Conservation (phyloP, 2,113 vertebrate species). For the Gyps fulvus region DNA sequence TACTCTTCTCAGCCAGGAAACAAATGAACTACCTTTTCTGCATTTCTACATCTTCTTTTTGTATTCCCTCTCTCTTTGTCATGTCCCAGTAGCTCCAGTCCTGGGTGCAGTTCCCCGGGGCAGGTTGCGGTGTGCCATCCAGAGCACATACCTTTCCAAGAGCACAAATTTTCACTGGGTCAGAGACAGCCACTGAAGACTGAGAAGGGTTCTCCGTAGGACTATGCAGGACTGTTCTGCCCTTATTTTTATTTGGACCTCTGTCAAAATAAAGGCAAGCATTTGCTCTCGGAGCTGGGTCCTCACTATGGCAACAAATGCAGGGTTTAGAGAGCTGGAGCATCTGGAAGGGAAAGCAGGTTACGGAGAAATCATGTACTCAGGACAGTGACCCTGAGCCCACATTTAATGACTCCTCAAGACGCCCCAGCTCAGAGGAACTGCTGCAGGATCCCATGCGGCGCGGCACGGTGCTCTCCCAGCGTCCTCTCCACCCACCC, state of each 20-base stretch:
- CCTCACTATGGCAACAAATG: conserved; percentile 8
- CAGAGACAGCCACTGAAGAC: not conserved
- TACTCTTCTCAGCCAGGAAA: not conserved
- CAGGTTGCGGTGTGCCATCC: not conserved
- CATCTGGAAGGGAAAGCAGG: not conserved
- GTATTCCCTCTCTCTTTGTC: not conserved
- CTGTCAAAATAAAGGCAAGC: not conserved
- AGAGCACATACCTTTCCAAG: not conserved
- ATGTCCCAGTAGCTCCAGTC: not conserved
- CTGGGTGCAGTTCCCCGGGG: not conserved
- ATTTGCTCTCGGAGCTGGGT: not conserved
- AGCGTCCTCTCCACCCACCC: not conserved
- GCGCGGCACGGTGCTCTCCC: rapidly evolving
- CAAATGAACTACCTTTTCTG: not conserved
- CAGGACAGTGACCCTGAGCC: not conserved
- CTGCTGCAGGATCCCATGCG: not conserved
- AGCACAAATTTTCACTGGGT: not conserved
- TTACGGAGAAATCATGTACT: rapidly evolving
- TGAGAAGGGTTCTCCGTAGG: not conserved
- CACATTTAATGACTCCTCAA: rapidly evolving
- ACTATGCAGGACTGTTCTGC: not conserved
- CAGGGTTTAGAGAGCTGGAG: not conserved
- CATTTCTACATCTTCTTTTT: not conserved
- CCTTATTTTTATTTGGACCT: not conserved
- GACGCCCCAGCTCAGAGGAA: not conserved